Evolutionary conservation across 2,113 vertebrate genomes (phyloP).

Genomic region (Turdus rufiventris): DNA sequence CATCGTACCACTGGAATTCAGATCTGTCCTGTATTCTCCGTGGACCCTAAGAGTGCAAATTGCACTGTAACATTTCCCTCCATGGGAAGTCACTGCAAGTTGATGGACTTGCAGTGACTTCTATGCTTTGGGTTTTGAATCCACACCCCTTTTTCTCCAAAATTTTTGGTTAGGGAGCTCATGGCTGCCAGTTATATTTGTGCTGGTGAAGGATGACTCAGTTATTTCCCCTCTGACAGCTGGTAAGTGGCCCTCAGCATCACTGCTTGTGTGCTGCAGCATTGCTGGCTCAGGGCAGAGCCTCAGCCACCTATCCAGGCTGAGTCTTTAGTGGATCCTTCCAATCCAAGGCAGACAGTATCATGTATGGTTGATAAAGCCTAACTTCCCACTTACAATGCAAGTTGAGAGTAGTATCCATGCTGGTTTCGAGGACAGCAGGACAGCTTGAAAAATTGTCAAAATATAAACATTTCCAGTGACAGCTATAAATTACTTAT

Average conservation of each 20-base stretch:
- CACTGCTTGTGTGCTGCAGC: background rate
- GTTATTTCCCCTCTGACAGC: background rate
- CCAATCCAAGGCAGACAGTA: background rate
- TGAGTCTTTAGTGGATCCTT: background rate
- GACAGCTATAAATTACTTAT: constrained; percentile 11
- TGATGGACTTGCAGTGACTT: background rate
- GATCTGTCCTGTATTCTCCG: background rate
- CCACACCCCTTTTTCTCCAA: background rate
- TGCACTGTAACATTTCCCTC: background rate
- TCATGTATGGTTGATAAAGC: background rate
- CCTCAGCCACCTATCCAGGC: background rate
- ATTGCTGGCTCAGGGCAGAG: background rate
- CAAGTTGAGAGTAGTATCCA: background rate
- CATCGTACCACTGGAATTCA: rapidly evolving
- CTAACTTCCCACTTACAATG: background rate
- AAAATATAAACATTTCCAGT: background rate
- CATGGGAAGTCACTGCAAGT: rapidly evolving
- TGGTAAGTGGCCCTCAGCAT: background rate
- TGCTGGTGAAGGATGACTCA: background rate
- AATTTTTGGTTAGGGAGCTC: background rate
- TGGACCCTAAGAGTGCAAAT: background rate
- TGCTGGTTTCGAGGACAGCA: background rate
- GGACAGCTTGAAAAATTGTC: background rate
- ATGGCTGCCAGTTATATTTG: background rate
- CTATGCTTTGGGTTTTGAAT: background rate